Percentiles rank a stretch among this genome's conserved stretches.
Evolutionary conservation across 2,113 vertebrate species (phyloP).

Genomic region (Entomyzon cyanotis): DNA sequence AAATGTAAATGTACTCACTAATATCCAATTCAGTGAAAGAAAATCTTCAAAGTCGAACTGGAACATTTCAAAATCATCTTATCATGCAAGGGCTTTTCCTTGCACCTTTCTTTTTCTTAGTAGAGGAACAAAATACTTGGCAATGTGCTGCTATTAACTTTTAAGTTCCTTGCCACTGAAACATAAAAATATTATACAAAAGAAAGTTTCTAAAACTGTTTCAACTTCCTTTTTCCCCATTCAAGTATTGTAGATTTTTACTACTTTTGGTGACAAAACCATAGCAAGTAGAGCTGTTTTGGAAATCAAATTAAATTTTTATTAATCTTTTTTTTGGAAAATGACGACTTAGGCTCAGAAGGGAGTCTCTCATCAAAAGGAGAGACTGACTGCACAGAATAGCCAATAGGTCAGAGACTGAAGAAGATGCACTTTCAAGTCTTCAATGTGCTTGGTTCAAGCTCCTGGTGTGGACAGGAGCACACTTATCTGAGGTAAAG

Average conservation of each 20-base stretch:
- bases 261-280: background rate
- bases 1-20: conserved; percentile 38
- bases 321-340: background rate
- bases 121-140: background rate
- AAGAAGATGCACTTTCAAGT: background rate
- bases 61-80: conserved; percentile 21
- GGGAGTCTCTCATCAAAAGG: background rate
- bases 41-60: conserved; percentile 11
- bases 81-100: background rate
- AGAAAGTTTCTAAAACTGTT: conserved; percentile 13
- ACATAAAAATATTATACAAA: background rate
- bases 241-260: background rate
- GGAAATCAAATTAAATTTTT: background rate
- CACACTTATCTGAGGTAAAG: background rate
- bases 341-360: background rate
- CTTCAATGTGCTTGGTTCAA: background rate
- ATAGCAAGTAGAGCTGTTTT: background rate
- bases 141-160: conserved; percentile 31
- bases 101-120: background rate
- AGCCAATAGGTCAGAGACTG: background rate
- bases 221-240: background rate
- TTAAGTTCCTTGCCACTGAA: conserved; percentile 4
- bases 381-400: background rate
- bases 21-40: conserved; percentile 8
- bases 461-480: background rate